A percentile compares a stretch with the other conserved stretches of the same genome.
Conservation (phyloP, 2,888 invertebrate species). For the Villa cingulata region DNA sequence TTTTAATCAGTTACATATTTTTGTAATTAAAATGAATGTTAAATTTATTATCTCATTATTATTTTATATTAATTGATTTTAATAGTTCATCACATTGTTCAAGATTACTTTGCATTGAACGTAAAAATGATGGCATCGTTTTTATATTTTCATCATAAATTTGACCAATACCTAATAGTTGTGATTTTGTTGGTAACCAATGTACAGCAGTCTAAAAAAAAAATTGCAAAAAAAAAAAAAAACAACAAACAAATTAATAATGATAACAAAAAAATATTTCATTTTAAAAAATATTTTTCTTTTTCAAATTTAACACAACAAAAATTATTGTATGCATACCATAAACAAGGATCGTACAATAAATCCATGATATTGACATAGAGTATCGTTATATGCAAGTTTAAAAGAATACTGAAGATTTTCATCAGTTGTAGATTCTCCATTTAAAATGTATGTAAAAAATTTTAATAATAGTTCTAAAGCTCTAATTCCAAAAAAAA, state of each 20-base stretch:
- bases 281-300: no score
- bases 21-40: no score
- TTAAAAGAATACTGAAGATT: slow-evolving; percentile 49
- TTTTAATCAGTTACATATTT: no score
- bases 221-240: slow-evolving; percentile 37
- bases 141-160: slow-evolving; percentile 34
- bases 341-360: slow-evolving; percentile 58
- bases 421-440: slow-evolving; percentile 36
- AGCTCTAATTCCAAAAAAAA: slow-evolving; percentile 18
- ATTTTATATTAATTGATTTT: slow-evolving; percentile 41
- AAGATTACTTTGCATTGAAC: slow-evolving; percentile 44
- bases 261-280: no score
- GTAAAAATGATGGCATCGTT: slow-evolving; percentile 37
- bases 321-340: slow-evolving; percentile 37
- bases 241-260: no score
- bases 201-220: no score
- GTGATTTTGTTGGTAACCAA: slow-evolving; percentile 47
- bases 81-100: slow-evolving; percentile 46
- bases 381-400: slow-evolving; percentile 52
- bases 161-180: slow-evolving; percentile 39
- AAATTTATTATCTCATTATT: slow-evolving; percentile 26
- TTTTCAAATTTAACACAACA: no score
- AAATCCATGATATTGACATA: slow-evolving; percentile 65
- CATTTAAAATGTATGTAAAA: slow-evolving; percentile 31
- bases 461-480: slow-evolving; percentile 32